Conservation (phyloP, 2,113 vertebrate genomes). For the Elephantulus edwardii region DNA sequence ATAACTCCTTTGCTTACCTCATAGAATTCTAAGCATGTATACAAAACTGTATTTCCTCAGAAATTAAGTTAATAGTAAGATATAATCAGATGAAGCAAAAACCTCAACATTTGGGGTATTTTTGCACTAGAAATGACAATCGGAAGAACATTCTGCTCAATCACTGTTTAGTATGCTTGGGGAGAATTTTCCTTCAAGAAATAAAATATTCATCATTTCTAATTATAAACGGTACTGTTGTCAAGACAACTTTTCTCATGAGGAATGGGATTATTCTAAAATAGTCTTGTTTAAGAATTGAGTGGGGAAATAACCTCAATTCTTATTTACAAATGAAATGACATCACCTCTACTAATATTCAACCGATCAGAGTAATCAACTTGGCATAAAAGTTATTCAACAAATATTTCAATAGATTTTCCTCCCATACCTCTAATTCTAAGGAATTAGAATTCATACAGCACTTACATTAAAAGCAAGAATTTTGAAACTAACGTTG, state of each 20-base stretch:
- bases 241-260: conserved; percentile 77
- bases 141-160: conserved; percentile 43
- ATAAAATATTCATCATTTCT: conserved; percentile 78
- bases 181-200: conserved; percentile 72
- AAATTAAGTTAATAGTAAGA: neutral
- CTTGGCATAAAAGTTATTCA: neutral
- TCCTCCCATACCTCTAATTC: conserved; percentile 4
- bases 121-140: conserved; percentile 52
- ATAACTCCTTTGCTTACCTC: conserved; percentile 12
- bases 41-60: neutral
- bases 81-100: neutral
- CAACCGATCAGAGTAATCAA: conserved; percentile 42
- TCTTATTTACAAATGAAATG: conserved; percentile 64
- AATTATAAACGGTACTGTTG: conserved; percentile 73
- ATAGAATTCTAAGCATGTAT: neutral
- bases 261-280: conserved; percentile 68
- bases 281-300: conserved; percentile 16
- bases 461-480: conserved; percentile 49
- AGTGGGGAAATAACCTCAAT: neutral
- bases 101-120: neutral
- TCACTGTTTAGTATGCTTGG: conserved; percentile 46
- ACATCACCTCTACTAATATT: conserved; percentile 25
- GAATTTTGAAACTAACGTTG: conserved; percentile 12
- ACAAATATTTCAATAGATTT: neutral
- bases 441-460: conserved; percentile 11